Evolutionary conservation across 2,888 invertebrate species (phyloP).

Genomic region (Theodoxus fluviatilis): DNA sequence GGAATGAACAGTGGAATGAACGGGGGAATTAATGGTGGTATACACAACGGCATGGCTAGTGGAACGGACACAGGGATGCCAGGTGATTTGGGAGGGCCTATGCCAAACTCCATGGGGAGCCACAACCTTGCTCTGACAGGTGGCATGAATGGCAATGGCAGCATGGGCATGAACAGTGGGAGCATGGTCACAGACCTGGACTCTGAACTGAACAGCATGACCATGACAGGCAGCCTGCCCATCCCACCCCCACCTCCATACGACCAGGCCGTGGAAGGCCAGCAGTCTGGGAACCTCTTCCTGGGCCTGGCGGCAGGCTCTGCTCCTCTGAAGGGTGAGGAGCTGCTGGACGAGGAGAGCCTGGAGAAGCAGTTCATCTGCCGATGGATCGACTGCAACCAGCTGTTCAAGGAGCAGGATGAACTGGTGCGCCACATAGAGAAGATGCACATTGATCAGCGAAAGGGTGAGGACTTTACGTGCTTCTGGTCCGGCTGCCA

Average conservation of each 20-base stretch:
- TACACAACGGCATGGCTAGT: no score
- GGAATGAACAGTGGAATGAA: no score
- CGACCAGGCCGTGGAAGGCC: conserved; percentile 40
- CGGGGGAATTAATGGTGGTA: no score
- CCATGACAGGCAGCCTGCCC: conserved; percentile 23
- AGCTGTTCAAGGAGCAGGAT: conserved; percentile 57
- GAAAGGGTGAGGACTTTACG: conserved; percentile 64
- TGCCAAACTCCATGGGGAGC: no score
- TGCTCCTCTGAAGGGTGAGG: no score
- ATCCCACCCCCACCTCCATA: conserved; percentile 59
- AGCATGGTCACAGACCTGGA: no score
- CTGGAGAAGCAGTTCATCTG: conserved; percentile 55
- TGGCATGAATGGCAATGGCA: no score
- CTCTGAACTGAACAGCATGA: neutral
- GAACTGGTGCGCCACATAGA: conserved; percentile 64
- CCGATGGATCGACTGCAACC: conserved; percentile 63
- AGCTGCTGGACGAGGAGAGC: conserved; percentile 49
- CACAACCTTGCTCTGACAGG: no score
- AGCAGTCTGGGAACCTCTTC: conserved; percentile 29
- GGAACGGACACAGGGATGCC: no score
- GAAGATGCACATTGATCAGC: conserved; percentile 64
- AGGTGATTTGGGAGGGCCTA: no score
- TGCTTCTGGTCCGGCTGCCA: conserved; percentile 65
- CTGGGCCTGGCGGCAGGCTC: neutral
- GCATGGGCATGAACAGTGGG: neutral